These are phyloP conservation scores for Dicroscelio sp. DNA, from an alignment of 2,888 invertebrate species.

Conservation along the genomic window DNA sequence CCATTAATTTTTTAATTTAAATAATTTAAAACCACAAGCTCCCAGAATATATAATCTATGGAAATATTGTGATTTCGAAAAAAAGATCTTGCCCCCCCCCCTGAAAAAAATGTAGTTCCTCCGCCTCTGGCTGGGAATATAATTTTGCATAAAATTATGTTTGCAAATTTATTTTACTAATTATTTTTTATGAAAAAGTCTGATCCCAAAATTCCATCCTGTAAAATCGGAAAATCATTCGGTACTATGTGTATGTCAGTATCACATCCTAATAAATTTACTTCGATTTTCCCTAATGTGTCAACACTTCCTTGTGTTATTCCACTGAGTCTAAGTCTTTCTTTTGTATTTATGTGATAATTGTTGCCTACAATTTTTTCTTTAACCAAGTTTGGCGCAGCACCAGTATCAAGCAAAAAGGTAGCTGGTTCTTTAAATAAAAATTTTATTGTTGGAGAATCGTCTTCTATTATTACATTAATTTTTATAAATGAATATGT, in stretches of 20 bases:
- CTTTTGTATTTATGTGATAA: not conserved
- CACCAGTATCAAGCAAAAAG: slow-evolving; percentile 19
- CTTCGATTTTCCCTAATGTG: not conserved
- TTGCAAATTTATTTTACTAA: too few species aligned
- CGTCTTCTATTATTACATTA: not conserved
- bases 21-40: too few species aligned
- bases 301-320: slow-evolving; percentile 15
- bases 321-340: not conserved
- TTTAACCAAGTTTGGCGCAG: slow-evolving; percentile 6
- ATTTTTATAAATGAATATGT: not conserved
- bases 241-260: slow-evolving; percentile 22
- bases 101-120: too few species aligned
- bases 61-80: too few species aligned
- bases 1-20: too few species aligned
- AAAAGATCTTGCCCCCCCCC: too few species aligned
- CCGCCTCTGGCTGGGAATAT: too few species aligned
- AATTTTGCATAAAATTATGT: too few species aligned
- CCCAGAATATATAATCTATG: too few species aligned
- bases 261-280: not conserved
- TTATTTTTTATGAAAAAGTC: too few species aligned
- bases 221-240: slow-evolving; percentile 9
- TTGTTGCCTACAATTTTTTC: not conserved
- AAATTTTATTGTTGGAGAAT: not conserved
- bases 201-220: slow-evolving; percentile 28
- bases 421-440: slow-evolving; percentile 6